Conservation (phyloP, 2,113 vertebrate species). For the Lamprotornis superbus region DNA sequence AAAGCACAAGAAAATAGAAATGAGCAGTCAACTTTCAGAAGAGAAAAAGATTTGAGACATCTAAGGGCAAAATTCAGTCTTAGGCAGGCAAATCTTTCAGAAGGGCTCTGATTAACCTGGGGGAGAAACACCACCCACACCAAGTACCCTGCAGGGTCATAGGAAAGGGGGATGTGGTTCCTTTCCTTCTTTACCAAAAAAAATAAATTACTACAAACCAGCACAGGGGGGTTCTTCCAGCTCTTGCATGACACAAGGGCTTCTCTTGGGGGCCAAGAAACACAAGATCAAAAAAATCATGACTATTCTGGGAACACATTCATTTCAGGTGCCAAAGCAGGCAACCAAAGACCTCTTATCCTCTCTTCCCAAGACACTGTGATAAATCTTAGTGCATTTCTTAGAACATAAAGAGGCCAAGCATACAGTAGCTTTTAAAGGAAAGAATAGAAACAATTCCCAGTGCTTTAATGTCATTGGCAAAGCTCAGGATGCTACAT, state of each 20-base stretch:
- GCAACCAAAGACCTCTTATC: background rate
- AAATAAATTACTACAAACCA: too few species aligned
- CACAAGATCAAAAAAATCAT: background rate
- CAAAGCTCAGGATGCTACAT: background rate
- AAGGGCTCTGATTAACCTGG: background rate
- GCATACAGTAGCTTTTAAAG: background rate
- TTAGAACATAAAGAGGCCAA: background rate
- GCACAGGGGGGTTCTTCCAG: background rate
- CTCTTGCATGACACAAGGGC: accelerated
- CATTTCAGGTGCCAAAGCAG: background rate
- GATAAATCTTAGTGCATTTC: background rate
- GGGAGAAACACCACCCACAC: background rate
- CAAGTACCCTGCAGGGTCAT: accelerated
- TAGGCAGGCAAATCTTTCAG: background rate
- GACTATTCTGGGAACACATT: background rate
- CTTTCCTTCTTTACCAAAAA: too few species aligned
- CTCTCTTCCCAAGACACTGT: background rate
- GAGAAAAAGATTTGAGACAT: background rate
- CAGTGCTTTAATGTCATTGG: background rate
- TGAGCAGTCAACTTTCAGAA: background rate
- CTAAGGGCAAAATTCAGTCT: background rate
- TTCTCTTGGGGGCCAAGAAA: background rate
- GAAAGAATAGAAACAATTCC: background rate
- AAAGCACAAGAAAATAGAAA: background rate
- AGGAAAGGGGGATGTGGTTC: background rate